Percentiles rank a stretch among this genome's conserved stretches.
phyloP scores from a whole-genome alignment of 2,888 invertebrate species.

The Synanthedon myopaeformis region DNA sequence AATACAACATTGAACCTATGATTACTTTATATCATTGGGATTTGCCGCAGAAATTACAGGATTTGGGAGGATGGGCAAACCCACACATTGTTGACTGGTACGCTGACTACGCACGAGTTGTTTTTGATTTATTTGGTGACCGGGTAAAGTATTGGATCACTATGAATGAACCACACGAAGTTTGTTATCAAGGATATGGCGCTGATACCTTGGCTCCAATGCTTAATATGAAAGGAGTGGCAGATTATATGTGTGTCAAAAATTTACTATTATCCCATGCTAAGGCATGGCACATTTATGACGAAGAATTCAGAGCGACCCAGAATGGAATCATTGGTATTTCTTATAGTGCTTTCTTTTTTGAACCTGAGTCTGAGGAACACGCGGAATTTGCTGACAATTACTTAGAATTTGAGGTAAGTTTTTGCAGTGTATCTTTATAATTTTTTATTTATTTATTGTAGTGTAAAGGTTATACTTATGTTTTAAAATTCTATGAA shows the following conservation, averaged over 20 bases:
- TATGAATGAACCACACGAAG: constrained; percentile 50
- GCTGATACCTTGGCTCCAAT: constrained; percentile 16
- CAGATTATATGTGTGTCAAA: constrained; percentile 43
- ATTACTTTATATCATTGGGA: constrained; percentile 55
- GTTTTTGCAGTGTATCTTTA: too few species aligned
- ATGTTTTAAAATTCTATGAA: not conserved
- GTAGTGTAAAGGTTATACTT: not conserved
- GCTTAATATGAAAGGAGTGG: constrained; percentile 30
- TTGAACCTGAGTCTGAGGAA: constrained; percentile 1
- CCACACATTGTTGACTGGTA: constrained; percentile 33
- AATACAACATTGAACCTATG: constrained; percentile 65
- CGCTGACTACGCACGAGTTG: constrained; percentile 33
- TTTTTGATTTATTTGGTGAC: constrained; percentile 35
- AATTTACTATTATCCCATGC: constrained; percentile 58
- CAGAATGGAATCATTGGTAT: constrained; percentile 1
- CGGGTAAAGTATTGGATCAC: constrained; percentile 56
- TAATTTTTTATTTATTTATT: too few species aligned
- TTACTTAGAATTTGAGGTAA: not conserved
- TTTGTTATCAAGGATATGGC: constrained; percentile 36
- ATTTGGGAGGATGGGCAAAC: constrained; percentile 51
- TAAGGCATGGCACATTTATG: constrained; percentile 24
- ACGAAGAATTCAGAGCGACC: constrained; percentile 3
- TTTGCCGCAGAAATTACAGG: constrained; percentile 39
- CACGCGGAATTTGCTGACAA: not conserved
- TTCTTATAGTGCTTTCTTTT: not conserved